These are phyloP conservation scores for Drosophila pallidifrons DNA, from an alignment of 1,140 invertebrate genomes.

Conservation along the genomic window DNA sequence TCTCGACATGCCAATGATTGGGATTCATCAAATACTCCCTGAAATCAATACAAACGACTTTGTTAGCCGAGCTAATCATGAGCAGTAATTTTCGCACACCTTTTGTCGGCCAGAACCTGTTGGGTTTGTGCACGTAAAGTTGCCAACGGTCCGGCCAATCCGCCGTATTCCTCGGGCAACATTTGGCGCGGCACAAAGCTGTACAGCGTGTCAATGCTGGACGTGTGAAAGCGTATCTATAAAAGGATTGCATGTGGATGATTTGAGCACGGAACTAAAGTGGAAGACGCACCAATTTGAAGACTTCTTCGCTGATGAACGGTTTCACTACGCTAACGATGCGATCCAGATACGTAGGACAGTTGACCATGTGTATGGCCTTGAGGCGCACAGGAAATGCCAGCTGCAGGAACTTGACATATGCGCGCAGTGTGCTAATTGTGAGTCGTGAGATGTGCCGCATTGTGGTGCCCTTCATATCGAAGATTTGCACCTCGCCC, in stretches of 20 bases:
- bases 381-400: conserved; percentile 90
- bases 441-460: conserved; percentile 88
- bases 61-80: neutral
- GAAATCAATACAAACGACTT: conserved; percentile 12
- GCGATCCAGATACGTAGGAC: conserved; percentile 88
- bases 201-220: conserved; percentile 87
- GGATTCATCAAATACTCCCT: conserved; percentile 79
- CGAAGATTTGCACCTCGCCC: conserved; percentile 90
- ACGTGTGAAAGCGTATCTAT: conserved; percentile 87
- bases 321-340: conserved; percentile 88
- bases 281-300: conserved; percentile 63
- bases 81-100: conserved; percentile 34
- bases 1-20: conserved; percentile 68
- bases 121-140: conserved; percentile 87
- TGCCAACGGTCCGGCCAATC: conserved; percentile 86
- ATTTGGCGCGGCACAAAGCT: conserved; percentile 87
- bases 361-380: conserved; percentile 90
- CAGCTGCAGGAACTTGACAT: conserved; percentile 87
- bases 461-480: conserved; percentile 88
- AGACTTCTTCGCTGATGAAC: conserved; percentile 88
- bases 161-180: conserved; percentile 89
- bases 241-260: neutral
- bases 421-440: conserved; percentile 86
- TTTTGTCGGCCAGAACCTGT: conserved; percentile 68
- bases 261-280: no score